Base-by-base conservation (phyloP, 30 jellyfish, hydroid and myxozoan species). In the Aurelia sp. region DNA sequence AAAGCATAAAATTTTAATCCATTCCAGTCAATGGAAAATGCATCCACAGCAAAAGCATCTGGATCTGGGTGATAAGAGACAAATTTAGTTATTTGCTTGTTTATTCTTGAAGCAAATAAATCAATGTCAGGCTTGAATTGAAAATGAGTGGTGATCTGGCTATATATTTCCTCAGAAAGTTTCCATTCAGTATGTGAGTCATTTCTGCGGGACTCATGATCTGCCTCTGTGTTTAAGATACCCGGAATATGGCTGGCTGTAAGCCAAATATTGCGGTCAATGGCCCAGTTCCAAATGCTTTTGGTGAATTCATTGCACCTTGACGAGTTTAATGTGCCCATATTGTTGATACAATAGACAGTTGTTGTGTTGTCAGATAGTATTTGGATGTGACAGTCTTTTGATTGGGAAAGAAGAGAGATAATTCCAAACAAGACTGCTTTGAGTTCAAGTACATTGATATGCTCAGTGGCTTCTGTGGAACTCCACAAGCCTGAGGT, bases 31-130 rank as follows among this genome's bases (percentile, higher is more conserved):
- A 84, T n/a, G 22, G 94, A 51, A 31, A 84, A 84, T 62, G 88
- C 88, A 84, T 84, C 82, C 19, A 68, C 50, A 18, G 64, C 78
- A 38, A 19, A 38, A 67, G 92, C 92, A 24, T 40, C 74, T 48
- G 88, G 87, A 60, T 82, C 92, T 21, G 88, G 92, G 35, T 33
- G 41, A 60, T 18, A 82, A 21, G 81, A 82, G 53, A 70, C 92
- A 9, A 20, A 57, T 51, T 27, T 27, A 0, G 33, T 27, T 27
- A 27, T 2, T 27, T 27, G 33, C 33, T 27, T 27, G 33, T 27
- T 47, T 4, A 67, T 48, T 13, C 30, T 35, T 20, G 87, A 67
- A 20, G 92, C 88, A 82, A 82, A 82, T 35, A 82, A 68, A 61
- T 82, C 92, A 27, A 82, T 82, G 6, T 67, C 66, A 67, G 92